A percentile compares a stretch with the other conserved stretches of the same genome.
These are phyloP conservation scores for Panzeria rudis DNA, from an alignment of 2,888 invertebrate species.

Conservation along the genomic window DNA sequence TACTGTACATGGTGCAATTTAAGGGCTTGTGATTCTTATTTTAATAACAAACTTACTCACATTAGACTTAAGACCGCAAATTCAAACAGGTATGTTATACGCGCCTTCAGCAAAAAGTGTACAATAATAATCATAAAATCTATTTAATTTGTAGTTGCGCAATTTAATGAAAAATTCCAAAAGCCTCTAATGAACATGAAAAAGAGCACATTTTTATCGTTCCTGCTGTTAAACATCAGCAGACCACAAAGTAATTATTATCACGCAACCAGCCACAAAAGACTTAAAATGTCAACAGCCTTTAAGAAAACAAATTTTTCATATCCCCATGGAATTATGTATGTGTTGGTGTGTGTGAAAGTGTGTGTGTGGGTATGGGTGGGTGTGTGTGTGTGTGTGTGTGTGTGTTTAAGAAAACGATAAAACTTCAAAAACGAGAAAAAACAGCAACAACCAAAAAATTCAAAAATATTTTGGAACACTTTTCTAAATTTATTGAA, in stretches of 20 bases:
- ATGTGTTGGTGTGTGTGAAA: not conserved
- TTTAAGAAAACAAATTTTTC: slow-evolving; percentile 47
- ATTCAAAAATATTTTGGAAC: not conserved
- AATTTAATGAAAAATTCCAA: slow-evolving; percentile 52
- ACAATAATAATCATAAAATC: slow-evolving; percentile 61
- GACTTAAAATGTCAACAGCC: slow-evolving; percentile 64
- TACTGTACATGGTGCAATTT: slow-evolving; percentile 40
- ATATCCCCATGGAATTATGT: slow-evolving; percentile 7
- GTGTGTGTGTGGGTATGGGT: not conserved
- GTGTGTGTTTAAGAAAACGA: not conserved
- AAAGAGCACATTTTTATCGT: slow-evolving; percentile 37
- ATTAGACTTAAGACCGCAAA: slow-evolving; percentile 6
- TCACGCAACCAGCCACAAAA: slow-evolving; percentile 64
- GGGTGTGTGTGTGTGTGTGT: not conserved
- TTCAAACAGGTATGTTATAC: slow-evolving; percentile 51
- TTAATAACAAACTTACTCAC: slow-evolving; percentile 37
- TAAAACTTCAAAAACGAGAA: not conserved
- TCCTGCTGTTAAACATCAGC: slow-evolving; percentile 58
- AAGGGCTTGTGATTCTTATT: slow-evolving; percentile 61
- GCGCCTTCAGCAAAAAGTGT: not conserved
- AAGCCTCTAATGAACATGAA: slow-evolving; percentile 6
- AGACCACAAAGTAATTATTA: slow-evolving; percentile 74
- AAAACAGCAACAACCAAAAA: not conserved
- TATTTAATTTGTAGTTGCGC: slow-evolving; percentile 66
- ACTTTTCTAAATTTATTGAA: slow-evolving; percentile 14